phyloP scores from a whole-genome alignment of 1,140 invertebrate genomes.

The Papilio dardanus region DNA sequence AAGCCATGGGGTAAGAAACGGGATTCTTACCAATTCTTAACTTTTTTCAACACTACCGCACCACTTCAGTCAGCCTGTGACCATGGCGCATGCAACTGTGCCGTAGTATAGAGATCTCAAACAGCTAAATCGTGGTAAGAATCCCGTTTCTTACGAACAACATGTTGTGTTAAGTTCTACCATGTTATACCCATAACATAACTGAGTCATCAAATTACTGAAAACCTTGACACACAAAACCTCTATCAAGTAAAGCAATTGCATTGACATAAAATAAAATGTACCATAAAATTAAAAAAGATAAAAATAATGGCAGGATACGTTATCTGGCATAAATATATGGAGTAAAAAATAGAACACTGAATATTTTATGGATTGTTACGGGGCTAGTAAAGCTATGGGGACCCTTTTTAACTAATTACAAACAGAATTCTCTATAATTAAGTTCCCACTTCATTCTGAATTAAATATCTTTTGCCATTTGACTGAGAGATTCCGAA shows the following conservation, averaged over 20 bases:
- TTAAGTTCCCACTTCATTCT: not conserved
- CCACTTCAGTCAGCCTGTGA: no score
- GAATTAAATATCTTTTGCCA: no score
- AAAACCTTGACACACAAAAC: not conserved
- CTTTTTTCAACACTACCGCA: no score
- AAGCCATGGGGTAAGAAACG: no score
- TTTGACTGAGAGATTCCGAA: not conserved
- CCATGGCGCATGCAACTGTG: no score
- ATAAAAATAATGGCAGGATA: not conserved
- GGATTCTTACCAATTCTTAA: no score
- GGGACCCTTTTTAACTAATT: not conserved
- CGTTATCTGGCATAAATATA: not conserved
- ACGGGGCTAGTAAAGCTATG: not conserved
- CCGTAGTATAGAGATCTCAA: no score
- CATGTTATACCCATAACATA: not conserved
- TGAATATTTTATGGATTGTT: not conserved
- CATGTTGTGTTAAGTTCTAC: no score
- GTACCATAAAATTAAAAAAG: not conserved
- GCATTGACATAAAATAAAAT: not conserved
- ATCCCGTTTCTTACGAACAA: no score
- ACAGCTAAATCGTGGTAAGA: no score
- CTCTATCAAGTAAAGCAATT: not conserved
- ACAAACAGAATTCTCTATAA: not conserved
- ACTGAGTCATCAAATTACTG: not conserved
- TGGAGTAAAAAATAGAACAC: not conserved